A percentile compares a stretch with the other conserved stretches of the same genome.
These are phyloP conservation scores for Abrostola triplasia DNA, from an alignment of 2,888 invertebrate genomes.

Conservation along the genomic window DNA sequence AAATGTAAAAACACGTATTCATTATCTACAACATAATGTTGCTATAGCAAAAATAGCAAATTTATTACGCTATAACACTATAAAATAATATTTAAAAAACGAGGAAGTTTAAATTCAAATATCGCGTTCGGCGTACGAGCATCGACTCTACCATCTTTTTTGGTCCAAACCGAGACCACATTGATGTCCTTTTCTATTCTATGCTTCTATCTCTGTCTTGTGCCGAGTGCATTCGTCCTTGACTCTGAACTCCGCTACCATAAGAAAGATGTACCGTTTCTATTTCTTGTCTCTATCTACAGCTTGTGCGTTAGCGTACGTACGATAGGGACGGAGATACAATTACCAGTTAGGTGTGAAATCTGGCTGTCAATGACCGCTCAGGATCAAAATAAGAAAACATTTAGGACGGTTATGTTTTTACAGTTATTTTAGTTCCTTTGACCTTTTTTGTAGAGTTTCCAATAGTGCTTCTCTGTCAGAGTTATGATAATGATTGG, in stretches of 20 bases:
- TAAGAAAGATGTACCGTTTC: slow-evolving; percentile 82
- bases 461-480: slow-evolving; percentile 7
- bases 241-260: slow-evolving; percentile 74
- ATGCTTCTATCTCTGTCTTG: slow-evolving; percentile 63
- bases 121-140: slow-evolving; percentile 67
- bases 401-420: slow-evolving; percentile 67
- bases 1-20: slow-evolving; percentile 70
- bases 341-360: slow-evolving; percentile 75
- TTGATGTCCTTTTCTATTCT: slow-evolving; percentile 61
- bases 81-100: slow-evolving; percentile 42
- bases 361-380: slow-evolving; percentile 84
- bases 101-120: slow-evolving; percentile 65
- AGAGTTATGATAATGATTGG: not conserved
- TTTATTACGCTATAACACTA: slow-evolving; percentile 56
- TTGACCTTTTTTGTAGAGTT: slow-evolving; percentile 60
- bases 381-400: slow-evolving; percentile 80
- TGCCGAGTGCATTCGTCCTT: slow-evolving; percentile 82
- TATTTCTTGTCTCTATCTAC: slow-evolving; percentile 65
- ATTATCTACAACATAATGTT: slow-evolving; percentile 63
- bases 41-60: slow-evolving; percentile 60
- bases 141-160: slow-evolving; percentile 72
- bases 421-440: slow-evolving; percentile 75
- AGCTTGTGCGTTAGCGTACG: slow-evolving; percentile 30
- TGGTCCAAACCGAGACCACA: slow-evolving; percentile 65
- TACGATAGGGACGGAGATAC: slow-evolving; percentile 65